Evolutionary conservation across 1,140 invertebrate species (phyloP).

Genomic region (Heliconius hermathena): DNA sequence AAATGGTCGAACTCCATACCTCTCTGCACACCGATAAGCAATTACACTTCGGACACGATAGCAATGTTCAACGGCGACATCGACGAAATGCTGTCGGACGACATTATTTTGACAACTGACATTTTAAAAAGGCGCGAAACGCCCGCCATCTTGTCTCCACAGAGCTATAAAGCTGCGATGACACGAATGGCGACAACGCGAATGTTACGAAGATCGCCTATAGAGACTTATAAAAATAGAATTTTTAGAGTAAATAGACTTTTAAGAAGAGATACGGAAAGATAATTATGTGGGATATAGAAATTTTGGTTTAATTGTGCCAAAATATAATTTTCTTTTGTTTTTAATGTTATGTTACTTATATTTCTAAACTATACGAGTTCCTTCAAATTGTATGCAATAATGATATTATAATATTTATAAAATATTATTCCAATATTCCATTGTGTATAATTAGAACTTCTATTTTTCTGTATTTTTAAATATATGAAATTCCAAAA

Average conservation of each 20-base stretch:
- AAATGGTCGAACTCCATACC: conserved; percentile 94
- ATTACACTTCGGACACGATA: conserved; percentile 66
- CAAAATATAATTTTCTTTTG: conserved; percentile 19
- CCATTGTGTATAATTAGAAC: background rate
- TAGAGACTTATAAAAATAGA: conserved; percentile 70
- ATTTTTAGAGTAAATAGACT: conserved; percentile 68
- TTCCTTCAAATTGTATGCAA: conserved; percentile 12
- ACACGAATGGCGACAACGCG: conserved; percentile 66
- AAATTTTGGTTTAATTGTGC: conserved; percentile 27
- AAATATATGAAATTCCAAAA: background rate
- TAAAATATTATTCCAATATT: conserved; percentile 9
- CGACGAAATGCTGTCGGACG: conserved; percentile 78
- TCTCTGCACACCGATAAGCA: conserved; percentile 81
- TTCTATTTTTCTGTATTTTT: background rate
- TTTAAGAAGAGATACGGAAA: conserved; percentile 65
- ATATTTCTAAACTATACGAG: conserved; percentile 7
- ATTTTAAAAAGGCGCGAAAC: conserved; percentile 66
- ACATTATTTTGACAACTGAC: conserved; percentile 60
- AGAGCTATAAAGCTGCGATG: conserved; percentile 73
- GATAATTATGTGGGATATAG: conserved; percentile 58
- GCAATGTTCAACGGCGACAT: conserved; percentile 69
- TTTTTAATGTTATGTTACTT: background rate
- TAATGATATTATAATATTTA: conserved; percentile 11
- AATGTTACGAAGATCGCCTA: conserved; percentile 59
- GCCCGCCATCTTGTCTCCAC: conserved; percentile 70